Conservation (phyloP, 2,888 invertebrate genomes). For the Pseudolycoriella hygida region DNA sequence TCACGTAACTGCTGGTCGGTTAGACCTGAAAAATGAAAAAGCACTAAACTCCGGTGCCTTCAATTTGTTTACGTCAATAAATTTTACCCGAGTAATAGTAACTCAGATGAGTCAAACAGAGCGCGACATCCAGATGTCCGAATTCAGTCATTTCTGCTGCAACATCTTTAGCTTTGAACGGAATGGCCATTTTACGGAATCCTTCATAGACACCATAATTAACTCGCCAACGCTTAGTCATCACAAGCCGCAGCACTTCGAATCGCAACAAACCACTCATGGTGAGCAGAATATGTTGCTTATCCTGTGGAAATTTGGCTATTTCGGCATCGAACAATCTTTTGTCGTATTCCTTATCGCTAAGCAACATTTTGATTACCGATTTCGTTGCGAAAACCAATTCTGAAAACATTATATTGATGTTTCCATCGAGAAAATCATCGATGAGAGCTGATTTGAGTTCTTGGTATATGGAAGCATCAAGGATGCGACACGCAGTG, state of each 20-base stretch:
- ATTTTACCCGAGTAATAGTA: no score
- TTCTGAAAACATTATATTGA: background rate
- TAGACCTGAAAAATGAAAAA: background rate
- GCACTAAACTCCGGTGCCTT: no score
- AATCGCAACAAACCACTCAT: background rate
- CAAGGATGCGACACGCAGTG: background rate
- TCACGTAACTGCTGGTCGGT: background rate
- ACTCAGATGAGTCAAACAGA: no score
- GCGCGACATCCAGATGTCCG: no score
- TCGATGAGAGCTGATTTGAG: background rate
- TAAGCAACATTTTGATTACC: no score
- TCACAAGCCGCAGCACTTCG: background rate
- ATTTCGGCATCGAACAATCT: background rate
- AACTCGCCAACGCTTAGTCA: constrained; percentile 3
- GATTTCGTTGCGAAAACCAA: background rate
- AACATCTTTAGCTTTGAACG: constrained; percentile 1
- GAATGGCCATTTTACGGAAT: constrained; percentile 1
- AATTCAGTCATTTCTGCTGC: no score
- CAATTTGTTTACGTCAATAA: no score
- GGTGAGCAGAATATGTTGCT: background rate
- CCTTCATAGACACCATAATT: constrained; percentile 3
- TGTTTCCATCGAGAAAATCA: background rate
- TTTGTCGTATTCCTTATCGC: background rate
- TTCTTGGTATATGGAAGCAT: background rate
- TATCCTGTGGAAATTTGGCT: background rate